Base-by-base conservation (phyloP, 2,797 vertebrate genomes). In the Steatocranus sp. region DNA sequence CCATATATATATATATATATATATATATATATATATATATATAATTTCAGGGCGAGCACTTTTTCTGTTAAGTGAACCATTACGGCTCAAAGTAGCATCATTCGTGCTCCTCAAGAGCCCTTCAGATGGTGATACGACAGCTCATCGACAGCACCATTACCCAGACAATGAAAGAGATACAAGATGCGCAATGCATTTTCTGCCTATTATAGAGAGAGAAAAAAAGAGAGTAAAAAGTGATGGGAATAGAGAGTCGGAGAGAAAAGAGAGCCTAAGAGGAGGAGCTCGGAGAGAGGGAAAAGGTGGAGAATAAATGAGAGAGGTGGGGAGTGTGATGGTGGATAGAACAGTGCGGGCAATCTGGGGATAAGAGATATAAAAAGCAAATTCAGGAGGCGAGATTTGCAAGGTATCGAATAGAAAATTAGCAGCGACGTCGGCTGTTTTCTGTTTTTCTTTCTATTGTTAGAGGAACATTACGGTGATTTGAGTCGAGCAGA, bases 91-190 rank as follows among this genome's bases (percentile, higher is more conserved):
- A 76, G 88, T 27, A 74, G 51, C 73, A 87, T 82, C 48, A 9
- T 78, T 79, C 38, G 1, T 11, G 54, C 20, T 36, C 38, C 84
- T 84, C 66, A 20, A 83, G 81, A 84, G 85, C 63, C 54, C 54
- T 86, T 86, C 12, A 76, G 76, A 83, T 7, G 41, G 54, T 2
- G 14, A 68, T 32, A 18, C 8, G 15, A 9, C 46, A 61, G 88
- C 80, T 75, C 75, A 86, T 82, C 46, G 82, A 85, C 82, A 83
- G 84, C 82, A 27, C 85, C 78, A 82, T 90, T 92, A 91, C 73
- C 81, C 68, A 51, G 66, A 88, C 27, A 32, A 81, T 76, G 84
- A 83, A 70, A 80, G 79, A 88, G 80, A 91, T 53, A 36, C 38
- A 58, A 61, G 88, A 78, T 30, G 73, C 2, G 23, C 75, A 51